phyloP scores from a whole-genome alignment of 2,113 vertebrate genomes.

The Podiceps cristatus region DNA sequence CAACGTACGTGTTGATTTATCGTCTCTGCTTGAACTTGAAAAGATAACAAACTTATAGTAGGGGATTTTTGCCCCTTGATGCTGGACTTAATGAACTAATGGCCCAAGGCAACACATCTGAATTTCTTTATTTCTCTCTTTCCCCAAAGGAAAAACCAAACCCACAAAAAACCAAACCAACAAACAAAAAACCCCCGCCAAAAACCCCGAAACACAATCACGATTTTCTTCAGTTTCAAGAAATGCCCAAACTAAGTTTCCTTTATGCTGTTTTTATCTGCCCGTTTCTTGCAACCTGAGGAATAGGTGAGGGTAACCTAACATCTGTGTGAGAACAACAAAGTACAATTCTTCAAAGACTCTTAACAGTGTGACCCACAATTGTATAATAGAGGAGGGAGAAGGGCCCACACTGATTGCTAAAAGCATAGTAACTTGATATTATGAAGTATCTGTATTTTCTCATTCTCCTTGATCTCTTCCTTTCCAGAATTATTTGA shows the following conservation, averaged over 20 bases:
- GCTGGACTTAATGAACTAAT: neutral
- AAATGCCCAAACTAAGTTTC: neutral
- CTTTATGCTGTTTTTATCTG: neutral
- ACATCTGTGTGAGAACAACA: neutral
- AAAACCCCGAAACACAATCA: neutral
- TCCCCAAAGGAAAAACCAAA: neutral
- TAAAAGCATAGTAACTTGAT: neutral
- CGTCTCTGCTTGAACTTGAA: neutral
- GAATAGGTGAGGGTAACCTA: neutral
- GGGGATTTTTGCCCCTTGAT: neutral
- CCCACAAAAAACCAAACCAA: neutral
- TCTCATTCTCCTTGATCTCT: neutral
- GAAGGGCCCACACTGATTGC: neutral
- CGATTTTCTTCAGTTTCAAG: neutral
- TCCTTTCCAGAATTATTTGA: constrained; percentile 87
- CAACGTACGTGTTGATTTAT: neutral
- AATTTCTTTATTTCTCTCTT: neutral
- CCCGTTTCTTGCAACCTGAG: neutral
- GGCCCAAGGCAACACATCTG: neutral
- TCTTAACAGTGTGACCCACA: neutral
- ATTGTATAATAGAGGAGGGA: neutral
- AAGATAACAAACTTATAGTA: neutral
- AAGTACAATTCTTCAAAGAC: neutral
- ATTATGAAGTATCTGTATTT: neutral
- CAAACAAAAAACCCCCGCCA: neutral